Base-by-base conservation (phyloP, 2,113 vertebrate species). In the Glareola pratincola region DNA sequence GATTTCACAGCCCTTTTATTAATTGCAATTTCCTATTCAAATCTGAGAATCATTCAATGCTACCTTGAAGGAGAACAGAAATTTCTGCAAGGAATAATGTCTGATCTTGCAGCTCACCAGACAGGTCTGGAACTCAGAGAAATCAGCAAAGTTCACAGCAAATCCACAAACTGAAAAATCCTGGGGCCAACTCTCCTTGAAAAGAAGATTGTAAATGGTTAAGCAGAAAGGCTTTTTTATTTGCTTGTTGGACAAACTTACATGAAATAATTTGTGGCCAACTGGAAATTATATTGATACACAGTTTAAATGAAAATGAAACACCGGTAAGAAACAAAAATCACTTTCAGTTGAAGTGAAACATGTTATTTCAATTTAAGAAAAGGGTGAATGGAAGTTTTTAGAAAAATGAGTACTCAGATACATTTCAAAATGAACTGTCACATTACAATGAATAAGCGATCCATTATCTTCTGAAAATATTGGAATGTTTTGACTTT, bases 11-110 rank as follows among this genome's bases (percentile, higher is more conserved):
- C 51, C 7, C 7, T 30, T 82, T 91, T 47, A 66, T 76, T 94
- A 94, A 90, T 90, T 92, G 32, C 66, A 8, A n/a, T 87, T 96
- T 91, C 91, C 77, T 54, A 39, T 79, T 95, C 41, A 63, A 74
- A 82, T 41, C 47, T 57, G 50, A 57, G 62, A 91, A 91, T 73
- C 3, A 0, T 45, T 88, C 37, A 30, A 0, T 45, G 74, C 12
- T 72, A 12, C 43, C 22, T 76, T 64, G 47, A 32, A 74, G 12
- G 60, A 79, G 60, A 94, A 83, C 4, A 90, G 87, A 81, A 95
- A 89, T 54, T 89, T 89, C 39, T 92, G 41, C 39, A 30, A 51
- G 26, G 18, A 51, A 12, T 72, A 8, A 60, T 57, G 68, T 84
- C 27, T 23, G 43, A 41, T 66, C 75, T 84, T 47, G 26, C 21